These are phyloP conservation scores for Alcis repandata DNA, from an alignment of 2,888 invertebrate species.

Conservation along the genomic window DNA sequence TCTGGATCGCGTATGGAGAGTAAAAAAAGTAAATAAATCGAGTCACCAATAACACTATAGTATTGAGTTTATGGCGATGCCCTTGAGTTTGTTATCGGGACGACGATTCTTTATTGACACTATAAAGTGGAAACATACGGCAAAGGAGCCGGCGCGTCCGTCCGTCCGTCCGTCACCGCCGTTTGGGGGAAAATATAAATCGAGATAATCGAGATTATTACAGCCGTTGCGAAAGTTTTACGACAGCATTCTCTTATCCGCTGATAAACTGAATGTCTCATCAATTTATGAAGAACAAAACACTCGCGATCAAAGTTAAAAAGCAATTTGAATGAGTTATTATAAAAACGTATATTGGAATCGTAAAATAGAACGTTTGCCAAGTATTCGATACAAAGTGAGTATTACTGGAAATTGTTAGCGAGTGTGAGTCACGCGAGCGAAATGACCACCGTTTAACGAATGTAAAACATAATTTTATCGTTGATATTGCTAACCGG, in stretches of 20 bases:
- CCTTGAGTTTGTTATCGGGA: slow-evolving; percentile 76
- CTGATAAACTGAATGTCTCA: slow-evolving; percentile 20
- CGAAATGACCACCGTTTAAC: slow-evolving; percentile 14
- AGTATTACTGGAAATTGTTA: slow-evolving; percentile 10
- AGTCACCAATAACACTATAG: slow-evolving; percentile 82
- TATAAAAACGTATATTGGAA: slow-evolving; percentile 22
- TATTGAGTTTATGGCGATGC: slow-evolving; percentile 79
- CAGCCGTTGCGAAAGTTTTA: slow-evolving; percentile 44
- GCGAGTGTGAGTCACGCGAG: slow-evolving; percentile 25
- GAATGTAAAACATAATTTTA: slow-evolving; percentile 29
- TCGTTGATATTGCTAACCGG: slow-evolving; percentile 28
- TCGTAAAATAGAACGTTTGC: slow-evolving; percentile 23
- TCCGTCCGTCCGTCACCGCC: slow-evolving; percentile 31
- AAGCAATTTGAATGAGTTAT: slow-evolving; percentile 21
- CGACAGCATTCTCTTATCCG: slow-evolving; percentile 31
- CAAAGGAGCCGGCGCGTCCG: slow-evolving; percentile 45
- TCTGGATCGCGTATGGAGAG: slow-evolving; percentile 62
- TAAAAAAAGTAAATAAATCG: slow-evolving; percentile 76
- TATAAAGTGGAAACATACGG: slow-evolving; percentile 74
- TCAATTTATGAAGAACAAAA: slow-evolving; percentile 28
- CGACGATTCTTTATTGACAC: slow-evolving; percentile 80
- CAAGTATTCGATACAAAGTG: slow-evolving; percentile 23
- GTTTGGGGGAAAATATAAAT: slow-evolving; percentile 39
- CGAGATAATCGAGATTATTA: slow-evolving; percentile 44
- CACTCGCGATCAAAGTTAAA: slow-evolving; percentile 24